Percentiles rank a stretch among this genome's conserved stretches.
Evolutionary conservation across 2,113 vertebrate species (phyloP).

Genomic region (Uropsilus gracilis): DNA sequence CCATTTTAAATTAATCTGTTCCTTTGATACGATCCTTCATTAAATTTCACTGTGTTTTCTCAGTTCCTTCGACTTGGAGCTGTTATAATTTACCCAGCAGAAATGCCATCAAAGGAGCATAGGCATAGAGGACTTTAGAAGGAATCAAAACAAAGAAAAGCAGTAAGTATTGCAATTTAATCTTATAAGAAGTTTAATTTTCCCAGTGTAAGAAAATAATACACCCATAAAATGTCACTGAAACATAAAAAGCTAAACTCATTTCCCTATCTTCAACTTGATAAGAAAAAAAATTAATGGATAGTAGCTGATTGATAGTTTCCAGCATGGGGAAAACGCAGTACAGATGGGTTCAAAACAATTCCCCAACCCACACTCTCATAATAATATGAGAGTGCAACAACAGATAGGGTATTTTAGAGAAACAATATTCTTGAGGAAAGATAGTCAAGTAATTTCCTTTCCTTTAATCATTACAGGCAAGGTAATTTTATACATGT

Average conservation of each 20-base stretch:
- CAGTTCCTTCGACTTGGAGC: constrained; percentile 10
- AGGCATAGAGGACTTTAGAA: neutral
- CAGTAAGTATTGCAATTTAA: constrained; percentile 57
- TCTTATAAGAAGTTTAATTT: constrained; percentile 69
- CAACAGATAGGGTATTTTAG: neutral
- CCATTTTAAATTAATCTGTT: constrained; percentile 43
- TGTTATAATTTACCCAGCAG: constrained; percentile 46
- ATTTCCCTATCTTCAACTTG: constrained; percentile 59
- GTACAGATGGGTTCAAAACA: constrained; percentile 13
- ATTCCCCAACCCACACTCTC: neutral
- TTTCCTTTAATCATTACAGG: neutral
- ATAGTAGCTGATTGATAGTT: constrained; percentile 45
- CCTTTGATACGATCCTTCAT: constrained; percentile 43
- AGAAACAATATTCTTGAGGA: constrained; percentile 31
- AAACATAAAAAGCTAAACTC: constrained; percentile 61
- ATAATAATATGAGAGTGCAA: neutral
- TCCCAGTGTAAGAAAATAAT: constrained; percentile 58
- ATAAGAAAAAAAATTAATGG: constrained; percentile 20
- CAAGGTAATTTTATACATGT: neutral
- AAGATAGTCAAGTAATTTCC: constrained; percentile 29
- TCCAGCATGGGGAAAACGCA: neutral
- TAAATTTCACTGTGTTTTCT: constrained; percentile 44
- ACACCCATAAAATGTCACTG: neutral
- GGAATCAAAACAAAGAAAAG: constrained; percentile 56
- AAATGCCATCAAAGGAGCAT: constrained; percentile 55